phyloP scores from a whole-genome alignment of 2,888 invertebrate species.

The Idaea aversata region DNA sequence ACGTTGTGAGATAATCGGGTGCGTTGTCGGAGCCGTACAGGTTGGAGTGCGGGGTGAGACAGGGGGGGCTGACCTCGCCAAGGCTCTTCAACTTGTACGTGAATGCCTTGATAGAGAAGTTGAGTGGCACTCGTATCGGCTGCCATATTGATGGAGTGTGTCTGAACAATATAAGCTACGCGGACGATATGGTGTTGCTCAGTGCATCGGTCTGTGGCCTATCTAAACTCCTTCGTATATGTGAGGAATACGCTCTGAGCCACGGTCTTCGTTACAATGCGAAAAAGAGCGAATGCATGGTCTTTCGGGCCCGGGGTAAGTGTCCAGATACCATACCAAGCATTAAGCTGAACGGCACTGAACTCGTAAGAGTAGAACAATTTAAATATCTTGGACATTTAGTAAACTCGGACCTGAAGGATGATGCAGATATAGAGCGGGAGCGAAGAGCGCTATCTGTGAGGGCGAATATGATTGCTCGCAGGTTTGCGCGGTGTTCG shows the following conservation, averaged over 20 bases:
- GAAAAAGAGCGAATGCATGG: constrained; percentile 10
- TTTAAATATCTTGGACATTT: constrained; percentile 21
- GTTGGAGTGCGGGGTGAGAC: constrained; percentile 20
- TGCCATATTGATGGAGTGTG: constrained; percentile 9
- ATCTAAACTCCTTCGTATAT: constrained; percentile 15
- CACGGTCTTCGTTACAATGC: constrained; percentile 19
- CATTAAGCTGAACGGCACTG: constrained; percentile 1
- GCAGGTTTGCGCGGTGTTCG: too few species aligned
- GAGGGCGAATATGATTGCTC: constrained; percentile 1
- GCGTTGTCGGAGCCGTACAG: constrained; percentile 8
- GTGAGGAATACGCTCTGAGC: constrained; percentile 16
- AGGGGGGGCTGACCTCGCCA: constrained; percentile 15
- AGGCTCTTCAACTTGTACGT: constrained; percentile 11
- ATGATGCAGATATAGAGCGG: constrained; percentile 15
- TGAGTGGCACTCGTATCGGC: constrained; percentile 21
- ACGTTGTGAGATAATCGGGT: constrained; percentile 12
- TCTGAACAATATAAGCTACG: constrained; percentile 2
- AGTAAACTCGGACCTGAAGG: constrained; percentile 13
- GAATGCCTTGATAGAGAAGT: neutral
- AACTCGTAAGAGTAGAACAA: constrained; percentile 3
- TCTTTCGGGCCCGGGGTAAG: constrained; percentile 12
- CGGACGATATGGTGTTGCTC: constrained; percentile 8
- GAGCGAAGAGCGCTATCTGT: constrained; percentile 19
- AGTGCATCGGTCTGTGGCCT: constrained; percentile 22
- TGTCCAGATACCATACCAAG: constrained; percentile 4